phyloP scores from a whole-genome alignment of 2,888 invertebrate species.

The Gandaritis pyraliata region DNA sequence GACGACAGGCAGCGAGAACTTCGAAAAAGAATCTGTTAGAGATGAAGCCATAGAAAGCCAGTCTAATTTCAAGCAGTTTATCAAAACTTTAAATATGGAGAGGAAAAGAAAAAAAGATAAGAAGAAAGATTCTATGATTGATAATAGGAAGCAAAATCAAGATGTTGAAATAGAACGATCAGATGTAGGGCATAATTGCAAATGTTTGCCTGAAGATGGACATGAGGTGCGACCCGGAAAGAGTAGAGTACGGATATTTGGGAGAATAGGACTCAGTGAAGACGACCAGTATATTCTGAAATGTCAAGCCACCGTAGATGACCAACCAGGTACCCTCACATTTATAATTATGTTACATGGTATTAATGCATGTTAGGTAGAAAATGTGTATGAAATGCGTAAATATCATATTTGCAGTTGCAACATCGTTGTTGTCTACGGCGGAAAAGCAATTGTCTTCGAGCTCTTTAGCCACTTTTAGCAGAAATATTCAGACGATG shows the following conservation, averaged over 20 bases:
- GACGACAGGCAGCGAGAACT: conserved; percentile 60
- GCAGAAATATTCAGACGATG: conserved; percentile 5
- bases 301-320: conserved; percentile 67
- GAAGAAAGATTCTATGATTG: conserved; percentile 39
- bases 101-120: conserved; percentile 48
- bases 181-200: conserved; percentile 11
- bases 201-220: conserved; percentile 1
- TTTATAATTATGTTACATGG: too few species aligned
- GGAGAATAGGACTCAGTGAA: conserved; percentile 63
- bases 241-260: conserved; percentile 63
- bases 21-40: conserved; percentile 43
- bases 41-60: conserved; percentile 52
- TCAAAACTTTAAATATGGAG: conserved; percentile 64
- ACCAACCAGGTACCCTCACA: conserved; percentile 51
- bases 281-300: conserved; percentile 66
- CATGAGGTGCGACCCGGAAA: conserved; percentile 30
- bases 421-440: conserved; percentile 4
- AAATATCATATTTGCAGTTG: conserved; percentile 15
- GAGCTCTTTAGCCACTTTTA: conserved; percentile 7
- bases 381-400: too few species aligned
- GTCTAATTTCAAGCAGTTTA: conserved; percentile 49
- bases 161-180: conserved; percentile 10
- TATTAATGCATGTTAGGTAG: too few species aligned
- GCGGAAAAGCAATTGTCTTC: conserved; percentile 14
- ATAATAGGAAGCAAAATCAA: conserved; percentile 29